phyloP scores from a whole-genome alignment of 2,888 invertebrate species.

The Agrilus mali region DNA sequence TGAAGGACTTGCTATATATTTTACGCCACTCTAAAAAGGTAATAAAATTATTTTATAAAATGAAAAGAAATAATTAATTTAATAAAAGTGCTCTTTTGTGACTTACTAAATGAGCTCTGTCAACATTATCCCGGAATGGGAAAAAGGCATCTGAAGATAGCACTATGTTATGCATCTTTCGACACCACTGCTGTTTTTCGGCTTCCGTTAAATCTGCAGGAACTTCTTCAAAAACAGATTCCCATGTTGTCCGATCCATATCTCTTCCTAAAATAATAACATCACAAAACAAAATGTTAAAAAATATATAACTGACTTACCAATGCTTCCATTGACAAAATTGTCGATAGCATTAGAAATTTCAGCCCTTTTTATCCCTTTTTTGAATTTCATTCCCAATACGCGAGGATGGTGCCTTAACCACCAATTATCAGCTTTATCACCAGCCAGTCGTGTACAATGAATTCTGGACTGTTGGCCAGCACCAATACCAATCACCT shows the following conservation, averaged over 20 bases:
- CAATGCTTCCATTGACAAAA: slow-evolving; percentile 84
- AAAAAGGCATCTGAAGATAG: slow-evolving; percentile 97
- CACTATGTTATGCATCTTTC: slow-evolving; percentile 61
- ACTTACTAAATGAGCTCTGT: slow-evolving; percentile 74
- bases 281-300: neutral
- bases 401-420: slow-evolving; percentile 85
- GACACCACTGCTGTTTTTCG: slow-evolving; percentile 57
- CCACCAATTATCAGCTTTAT: slow-evolving; percentile 99
- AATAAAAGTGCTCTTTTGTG: slow-evolving; percentile 1
- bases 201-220: slow-evolving; percentile 58
- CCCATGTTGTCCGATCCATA: slow-evolving; percentile 65
- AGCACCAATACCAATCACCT: slow-evolving; percentile 84
- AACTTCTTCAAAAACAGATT: slow-evolving; percentile 57
- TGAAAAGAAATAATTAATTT: slow-evolving; percentile 1
- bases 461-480: slow-evolving; percentile 98
- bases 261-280: slow-evolving; percentile 48
- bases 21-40: slow-evolving; percentile 72
- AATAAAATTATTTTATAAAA: slow-evolving; percentile 4
- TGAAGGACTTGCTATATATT: slow-evolving; percentile 84
- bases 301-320: slow-evolving; percentile 34
- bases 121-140: slow-evolving; percentile 95
- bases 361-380: slow-evolving; percentile 78
- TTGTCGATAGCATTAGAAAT: slow-evolving; percentile 93
- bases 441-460: slow-evolving; percentile 92
- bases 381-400: slow-evolving; percentile 68